Evolutionary conservation across 2,888 invertebrate genomes (phyloP).

Genomic region (Rotaria macrura): DNA sequence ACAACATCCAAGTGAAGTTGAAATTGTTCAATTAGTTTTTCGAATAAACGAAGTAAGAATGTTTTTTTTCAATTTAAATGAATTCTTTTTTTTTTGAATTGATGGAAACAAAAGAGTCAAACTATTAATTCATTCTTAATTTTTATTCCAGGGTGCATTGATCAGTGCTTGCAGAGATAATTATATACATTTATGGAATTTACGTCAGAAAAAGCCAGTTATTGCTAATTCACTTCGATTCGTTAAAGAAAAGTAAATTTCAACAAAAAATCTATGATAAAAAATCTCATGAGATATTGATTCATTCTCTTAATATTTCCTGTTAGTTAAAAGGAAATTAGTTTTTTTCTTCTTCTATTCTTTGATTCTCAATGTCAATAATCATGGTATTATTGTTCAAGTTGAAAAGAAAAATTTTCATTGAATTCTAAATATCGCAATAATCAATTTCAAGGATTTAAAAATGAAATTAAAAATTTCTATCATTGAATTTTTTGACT

Average conservation of each 20-base stretch:
- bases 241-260: conserved; percentile 72
- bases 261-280: background rate
- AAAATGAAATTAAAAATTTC: too few species aligned
- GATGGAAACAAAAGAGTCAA: too few species aligned
- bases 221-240: conserved; percentile 92
- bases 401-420: background rate
- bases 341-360: background rate
- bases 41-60: background rate
- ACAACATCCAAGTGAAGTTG: conserved; percentile 23
- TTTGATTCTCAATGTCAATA: background rate
- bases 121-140: background rate
- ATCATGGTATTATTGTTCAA: too few species aligned
- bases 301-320: too few species aligned
- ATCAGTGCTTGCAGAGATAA: conserved; percentile 91
- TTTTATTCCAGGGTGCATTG: conserved; percentile 62
- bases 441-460: too few species aligned
- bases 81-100: too few species aligned
- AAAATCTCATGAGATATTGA: too few species aligned
- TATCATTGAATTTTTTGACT: background rate
- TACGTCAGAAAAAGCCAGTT: conserved; percentile 77
- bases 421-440: too few species aligned
- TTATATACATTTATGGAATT: conserved; percentile 90
- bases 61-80: background rate
- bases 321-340: background rate
- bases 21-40: conserved; percentile 18